A percentile compares a stretch with the other conserved stretches of the same genome.
These are phyloP conservation scores for Synanthedon formicaeformis DNA, from an alignment of 2,888 invertebrate species.

Conservation along the genomic window DNA sequence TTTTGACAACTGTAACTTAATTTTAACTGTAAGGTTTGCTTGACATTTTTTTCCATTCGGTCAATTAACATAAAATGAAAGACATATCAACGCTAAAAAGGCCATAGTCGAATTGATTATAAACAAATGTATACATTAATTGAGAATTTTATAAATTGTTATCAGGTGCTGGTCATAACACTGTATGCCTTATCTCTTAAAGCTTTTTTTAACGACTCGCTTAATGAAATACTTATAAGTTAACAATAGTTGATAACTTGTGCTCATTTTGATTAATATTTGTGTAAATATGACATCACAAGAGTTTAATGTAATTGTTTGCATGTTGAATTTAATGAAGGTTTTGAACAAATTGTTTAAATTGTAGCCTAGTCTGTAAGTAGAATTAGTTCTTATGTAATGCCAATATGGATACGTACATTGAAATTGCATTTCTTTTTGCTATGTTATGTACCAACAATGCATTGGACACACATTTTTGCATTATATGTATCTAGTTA, in stretches of 20 bases:
- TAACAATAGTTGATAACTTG: not conserved
- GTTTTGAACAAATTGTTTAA: conserved; percentile 51
- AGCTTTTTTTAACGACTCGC: conserved; percentile 5
- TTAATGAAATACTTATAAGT: not conserved
- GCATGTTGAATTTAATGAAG: conserved; percentile 2
- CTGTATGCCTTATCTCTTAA: conserved; percentile 11
- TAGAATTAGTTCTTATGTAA: not conserved
- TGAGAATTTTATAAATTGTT: conserved; percentile 21
- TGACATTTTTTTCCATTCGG: not conserved
- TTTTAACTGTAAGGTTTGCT: too few relatives aligned
- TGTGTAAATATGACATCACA: conserved; percentile 61
- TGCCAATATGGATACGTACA: not conserved
- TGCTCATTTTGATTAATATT: not conserved
- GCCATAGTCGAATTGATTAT: conserved; percentile 13
- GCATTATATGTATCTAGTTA: too few relatives aligned
- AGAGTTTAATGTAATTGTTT: conserved; percentile 14
- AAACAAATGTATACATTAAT: conserved; percentile 14
- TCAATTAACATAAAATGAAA: not conserved
- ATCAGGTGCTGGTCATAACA: conserved; percentile 25
- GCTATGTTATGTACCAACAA: too few relatives aligned
- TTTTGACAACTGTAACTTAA: too few relatives aligned
- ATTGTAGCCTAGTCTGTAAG: conserved; percentile 3
- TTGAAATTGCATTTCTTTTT: too few relatives aligned
- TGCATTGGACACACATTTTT: too few relatives aligned
- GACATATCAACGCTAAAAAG: conserved; percentile 9